These are phyloP conservation scores for Semaprochilodus insignis DNA, from an alignment of 2,797 vertebrate genomes.

Conservation along the genomic window DNA sequence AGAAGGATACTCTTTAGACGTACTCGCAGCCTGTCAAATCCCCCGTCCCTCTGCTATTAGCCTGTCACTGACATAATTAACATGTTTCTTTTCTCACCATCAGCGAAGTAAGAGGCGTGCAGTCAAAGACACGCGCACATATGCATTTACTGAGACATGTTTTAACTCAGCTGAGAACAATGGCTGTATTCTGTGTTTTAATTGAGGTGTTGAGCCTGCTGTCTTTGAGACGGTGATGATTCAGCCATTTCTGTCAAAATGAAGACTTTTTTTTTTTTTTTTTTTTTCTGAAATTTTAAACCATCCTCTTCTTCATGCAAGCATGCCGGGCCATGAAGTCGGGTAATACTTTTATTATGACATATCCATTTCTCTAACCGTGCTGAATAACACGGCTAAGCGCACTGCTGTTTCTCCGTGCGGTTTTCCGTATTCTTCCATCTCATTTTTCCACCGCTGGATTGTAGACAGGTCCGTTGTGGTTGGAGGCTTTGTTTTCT, in stretches of 20 bases:
- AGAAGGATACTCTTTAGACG: constrained; percentile 28
- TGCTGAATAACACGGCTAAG: constrained; percentile 33
- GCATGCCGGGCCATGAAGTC: constrained; percentile 53
- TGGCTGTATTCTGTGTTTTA: constrained; percentile 33
- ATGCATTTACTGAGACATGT: not conserved
- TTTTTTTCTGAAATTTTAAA: constrained; percentile 59
- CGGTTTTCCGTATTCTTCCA: constrained; percentile 15
- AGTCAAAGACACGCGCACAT: constrained; percentile 9
- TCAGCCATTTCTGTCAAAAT: constrained; percentile 23
- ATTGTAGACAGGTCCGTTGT: not conserved
- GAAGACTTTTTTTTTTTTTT: constrained; percentile 42
- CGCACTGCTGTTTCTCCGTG: constrained; percentile 32
- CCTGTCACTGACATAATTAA: constrained; percentile 69
- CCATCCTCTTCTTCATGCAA: constrained; percentile 45
- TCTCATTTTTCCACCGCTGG: constrained; percentile 34
- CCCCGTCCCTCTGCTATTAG: constrained; percentile 66
- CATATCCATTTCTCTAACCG: constrained; percentile 38
- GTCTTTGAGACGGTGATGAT: constrained; percentile 1
- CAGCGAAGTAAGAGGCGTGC: constrained; percentile 27
- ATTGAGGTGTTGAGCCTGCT: constrained; percentile 12
- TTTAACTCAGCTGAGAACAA: constrained; percentile 39
- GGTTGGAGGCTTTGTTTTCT: constrained; percentile 35
- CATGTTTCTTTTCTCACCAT: constrained; percentile 29
- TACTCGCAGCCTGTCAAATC: constrained; percentile 59
- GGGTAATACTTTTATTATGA: constrained; percentile 56